phyloP scores from a whole-genome alignment of 2,888 invertebrate species.

The Disparrhopalites patrizii region DNA sequence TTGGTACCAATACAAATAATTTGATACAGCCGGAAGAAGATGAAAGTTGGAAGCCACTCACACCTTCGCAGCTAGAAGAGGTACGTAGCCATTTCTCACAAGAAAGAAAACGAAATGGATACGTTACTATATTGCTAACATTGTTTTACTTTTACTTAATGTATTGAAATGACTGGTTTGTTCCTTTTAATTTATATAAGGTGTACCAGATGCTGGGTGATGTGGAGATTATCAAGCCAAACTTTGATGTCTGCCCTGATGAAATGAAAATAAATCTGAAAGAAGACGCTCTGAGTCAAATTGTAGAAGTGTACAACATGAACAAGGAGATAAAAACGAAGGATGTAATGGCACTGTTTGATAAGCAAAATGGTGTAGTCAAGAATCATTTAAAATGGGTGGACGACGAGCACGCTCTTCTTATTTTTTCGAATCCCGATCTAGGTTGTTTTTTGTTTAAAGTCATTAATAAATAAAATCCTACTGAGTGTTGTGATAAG shows the following conservation, averaged over 20 bases:
- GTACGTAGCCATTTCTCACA: neutral
- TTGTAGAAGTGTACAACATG: slow-evolving; percentile 26
- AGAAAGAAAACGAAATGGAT: too few relatives aligned
- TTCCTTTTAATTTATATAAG: slow-evolving; percentile 11
- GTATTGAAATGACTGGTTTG: too few relatives aligned
- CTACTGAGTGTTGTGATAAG: neutral
- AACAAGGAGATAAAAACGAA: slow-evolving; percentile 21
- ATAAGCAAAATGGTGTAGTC: slow-evolving; percentile 5
- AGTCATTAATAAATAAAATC: neutral
- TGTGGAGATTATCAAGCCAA: slow-evolving; percentile 26
- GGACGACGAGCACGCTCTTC: slow-evolving; percentile 14
- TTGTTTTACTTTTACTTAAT: neutral
- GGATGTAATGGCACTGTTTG: slow-evolving; percentile 13
- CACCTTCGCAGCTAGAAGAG: slow-evolving; percentile 19
- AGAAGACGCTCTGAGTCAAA: slow-evolving; percentile 20
- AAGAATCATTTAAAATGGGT: slow-evolving; percentile 23
- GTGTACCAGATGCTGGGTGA: slow-evolving; percentile 17
- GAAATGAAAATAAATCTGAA: slow-evolving; percentile 15
- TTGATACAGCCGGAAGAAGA: slow-evolving; percentile 26
- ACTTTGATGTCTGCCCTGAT: slow-evolving; percentile 4
- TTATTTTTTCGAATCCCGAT: slow-evolving; percentile 19
- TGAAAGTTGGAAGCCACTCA: slow-evolving; percentile 21
- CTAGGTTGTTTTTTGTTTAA: slow-evolving; percentile 12
- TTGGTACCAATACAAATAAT: neutral
- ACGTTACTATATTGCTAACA: too few relatives aligned